Conservation (phyloP, 30 jellyfish, hydroid and myxozoan genomes). For the Cassiopea andromeda region DNA sequence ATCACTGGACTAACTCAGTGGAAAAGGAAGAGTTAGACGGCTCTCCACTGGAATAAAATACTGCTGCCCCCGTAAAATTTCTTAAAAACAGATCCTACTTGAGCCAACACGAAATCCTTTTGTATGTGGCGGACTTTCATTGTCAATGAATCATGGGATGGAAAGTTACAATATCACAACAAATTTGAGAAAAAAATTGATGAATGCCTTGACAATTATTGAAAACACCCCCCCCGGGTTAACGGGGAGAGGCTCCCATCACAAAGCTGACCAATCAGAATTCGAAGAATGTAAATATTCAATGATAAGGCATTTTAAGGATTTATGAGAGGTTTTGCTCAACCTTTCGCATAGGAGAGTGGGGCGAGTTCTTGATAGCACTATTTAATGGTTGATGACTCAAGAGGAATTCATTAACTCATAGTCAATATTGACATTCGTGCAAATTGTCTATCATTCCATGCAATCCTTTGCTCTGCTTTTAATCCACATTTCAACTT, state of each 20-base stretch:
- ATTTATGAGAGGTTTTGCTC: conserved; percentile 1
- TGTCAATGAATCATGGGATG: not conserved
- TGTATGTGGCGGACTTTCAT: not conserved
- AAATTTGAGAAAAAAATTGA: not conserved
- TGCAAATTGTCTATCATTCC: too few relatives aligned
- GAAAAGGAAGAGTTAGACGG: too few relatives aligned
- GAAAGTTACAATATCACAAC: not conserved
- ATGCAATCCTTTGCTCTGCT: too few relatives aligned
- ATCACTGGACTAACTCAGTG: too few relatives aligned
- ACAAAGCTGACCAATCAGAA: conserved; percentile 59
- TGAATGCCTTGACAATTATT: not conserved
- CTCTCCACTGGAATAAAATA: too few relatives aligned
- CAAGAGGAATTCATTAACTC: too few relatives aligned
- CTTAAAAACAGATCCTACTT: not conserved
- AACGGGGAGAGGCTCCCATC: conserved; percentile 44
- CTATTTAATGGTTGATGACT: not conserved
- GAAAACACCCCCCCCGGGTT: conserved; percentile 33
- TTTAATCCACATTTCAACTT: too few relatives aligned
- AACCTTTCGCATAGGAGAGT: not conserved
- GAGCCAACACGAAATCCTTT: not conserved
- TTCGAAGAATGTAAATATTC: conserved; percentile 46
- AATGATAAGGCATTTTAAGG: not conserved
- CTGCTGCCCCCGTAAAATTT: not conserved
- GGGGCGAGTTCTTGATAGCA: not conserved
- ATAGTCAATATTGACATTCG: too few relatives aligned